Percentiles rank a stretch among this genome's conserved stretches.
phyloP scores from a whole-genome alignment of 2,113 vertebrate species.

The Dasyornis broadbenti region DNA sequence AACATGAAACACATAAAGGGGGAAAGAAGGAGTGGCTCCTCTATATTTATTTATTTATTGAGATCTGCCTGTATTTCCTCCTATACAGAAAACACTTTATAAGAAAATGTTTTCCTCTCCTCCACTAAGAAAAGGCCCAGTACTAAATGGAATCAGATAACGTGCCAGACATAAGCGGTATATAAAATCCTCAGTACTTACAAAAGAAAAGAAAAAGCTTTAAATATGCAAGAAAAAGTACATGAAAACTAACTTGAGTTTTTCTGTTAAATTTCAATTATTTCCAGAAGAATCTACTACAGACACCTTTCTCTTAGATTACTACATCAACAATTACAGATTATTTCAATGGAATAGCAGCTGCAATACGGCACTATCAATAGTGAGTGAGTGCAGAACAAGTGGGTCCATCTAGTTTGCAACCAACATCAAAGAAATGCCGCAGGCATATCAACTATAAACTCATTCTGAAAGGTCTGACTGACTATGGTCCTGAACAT shows the following conservation, averaged over 20 bases:
- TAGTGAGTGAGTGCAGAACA: background rate
- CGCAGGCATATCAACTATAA: background rate
- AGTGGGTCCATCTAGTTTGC: background rate
- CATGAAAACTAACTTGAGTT: background rate
- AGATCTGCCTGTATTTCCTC: background rate
- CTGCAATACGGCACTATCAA: background rate
- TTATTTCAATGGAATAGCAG: background rate
- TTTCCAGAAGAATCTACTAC: background rate
- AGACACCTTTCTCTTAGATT: background rate
- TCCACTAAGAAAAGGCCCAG: background rate
- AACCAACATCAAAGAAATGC: background rate
- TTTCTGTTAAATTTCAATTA: background rate
- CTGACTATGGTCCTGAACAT: background rate
- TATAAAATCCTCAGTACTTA: background rate
- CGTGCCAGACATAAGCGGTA: background rate
- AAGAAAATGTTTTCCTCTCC: background rate
- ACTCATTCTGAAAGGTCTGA: background rate
- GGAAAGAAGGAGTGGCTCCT: background rate
- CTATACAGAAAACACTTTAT: background rate
- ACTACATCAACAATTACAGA: background rate
- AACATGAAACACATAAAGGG: background rate
- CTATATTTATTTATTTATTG: background rate
- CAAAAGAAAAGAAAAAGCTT: background rate
- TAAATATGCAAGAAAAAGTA: background rate
- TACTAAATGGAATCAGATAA: background rate